These are phyloP conservation scores for Ennomos quercinarius DNA, from an alignment of 2,888 invertebrate species.

Conservation along the genomic window DNA sequence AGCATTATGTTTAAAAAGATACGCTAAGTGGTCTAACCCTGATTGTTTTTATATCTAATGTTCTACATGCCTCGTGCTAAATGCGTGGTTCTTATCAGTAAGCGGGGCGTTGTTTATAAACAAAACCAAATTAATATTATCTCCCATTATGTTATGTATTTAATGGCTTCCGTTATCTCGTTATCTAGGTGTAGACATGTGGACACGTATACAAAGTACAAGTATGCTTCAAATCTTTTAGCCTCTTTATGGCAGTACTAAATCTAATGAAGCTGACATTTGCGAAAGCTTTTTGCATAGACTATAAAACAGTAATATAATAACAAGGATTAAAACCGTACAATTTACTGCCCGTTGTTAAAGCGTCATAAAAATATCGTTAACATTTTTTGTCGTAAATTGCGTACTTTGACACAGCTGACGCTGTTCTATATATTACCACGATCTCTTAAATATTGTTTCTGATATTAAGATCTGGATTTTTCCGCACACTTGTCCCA, in stretches of 20 bases:
- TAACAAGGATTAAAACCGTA: constrained; percentile 20
- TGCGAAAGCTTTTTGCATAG: constrained; percentile 16
- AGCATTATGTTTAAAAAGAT: too few species aligned
- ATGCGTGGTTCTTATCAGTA: constrained; percentile 22
- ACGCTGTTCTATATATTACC: background rate
- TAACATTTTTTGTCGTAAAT: constrained; percentile 20
- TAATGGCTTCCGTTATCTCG: constrained; percentile 29
- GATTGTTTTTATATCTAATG: background rate
- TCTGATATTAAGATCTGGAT: constrained; percentile 18
- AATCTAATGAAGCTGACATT: constrained; percentile 20
- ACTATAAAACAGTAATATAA: constrained; percentile 24
- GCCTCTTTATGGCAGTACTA: constrained; percentile 23
- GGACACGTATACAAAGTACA: too few species aligned
- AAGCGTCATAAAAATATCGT: constrained; percentile 16
- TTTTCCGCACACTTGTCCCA: constrained; percentile 36
- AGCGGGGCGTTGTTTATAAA: constrained; percentile 23
- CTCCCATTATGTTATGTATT: constrained; percentile 22
- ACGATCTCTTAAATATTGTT: background rate
- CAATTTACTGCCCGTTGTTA: constrained; percentile 19
- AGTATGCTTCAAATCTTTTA: constrained; percentile 4
- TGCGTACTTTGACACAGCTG: constrained; percentile 7
- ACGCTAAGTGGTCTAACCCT: too few species aligned
- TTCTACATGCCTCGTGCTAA: constrained; percentile 25
- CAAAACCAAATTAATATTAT: constrained; percentile 35
- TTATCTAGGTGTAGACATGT: constrained; percentile 26